Evolutionary conservation across 2,888 invertebrate species (phyloP), one percentile per base, ranked within the genome.

Genomic region (Brachyopa scutellaris): DNA sequence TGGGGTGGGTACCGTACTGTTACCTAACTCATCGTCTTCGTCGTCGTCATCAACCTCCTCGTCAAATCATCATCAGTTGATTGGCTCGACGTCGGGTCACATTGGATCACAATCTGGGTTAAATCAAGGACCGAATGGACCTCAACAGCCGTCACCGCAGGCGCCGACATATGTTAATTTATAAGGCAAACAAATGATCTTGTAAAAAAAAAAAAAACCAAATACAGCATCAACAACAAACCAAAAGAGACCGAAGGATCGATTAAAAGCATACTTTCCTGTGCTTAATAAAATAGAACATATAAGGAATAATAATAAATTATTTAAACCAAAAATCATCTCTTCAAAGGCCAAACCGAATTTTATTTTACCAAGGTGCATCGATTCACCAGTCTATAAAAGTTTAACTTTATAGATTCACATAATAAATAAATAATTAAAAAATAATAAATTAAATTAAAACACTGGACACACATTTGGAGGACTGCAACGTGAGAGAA

Each of bases 81-180:
- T 89, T 29, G 85, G 85, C 42, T 66, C 85, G 21, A 61, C 78
- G 15, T 80, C 74, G 7, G 76, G 76, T 40, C 77, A 53, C 7
- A 61, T 72, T 66, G 82, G 77, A 77, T 72, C 82, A 55, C 82
- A 82, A 77, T 40, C 82, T 29, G 66, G 82, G 5, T 51, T 72
- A 26, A 82, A 55, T 45, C 84, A 82, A 62, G 72, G 74, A 61
- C 73, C 72, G 17, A 72, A 76, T 15, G 79, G 79, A 90, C 89
- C 91, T 87, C 90, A 91, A 85, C 91, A 92, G 85, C 90, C 91
- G 84, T 92, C 93, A 87, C 94, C 95, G 84, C 96, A 96, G 92
- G 96, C 96, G 92, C 97, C 97, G 87, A 97, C 97, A 88, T 97
- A 97, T 93, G 97, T 97, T 92, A 97, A 97, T 94, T 96, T 97